Percentiles rank a stretch among this genome's conserved stretches.
phyloP scores from a whole-genome alignment of 2,113 vertebrate species.

The Penelope pileata region DNA sequence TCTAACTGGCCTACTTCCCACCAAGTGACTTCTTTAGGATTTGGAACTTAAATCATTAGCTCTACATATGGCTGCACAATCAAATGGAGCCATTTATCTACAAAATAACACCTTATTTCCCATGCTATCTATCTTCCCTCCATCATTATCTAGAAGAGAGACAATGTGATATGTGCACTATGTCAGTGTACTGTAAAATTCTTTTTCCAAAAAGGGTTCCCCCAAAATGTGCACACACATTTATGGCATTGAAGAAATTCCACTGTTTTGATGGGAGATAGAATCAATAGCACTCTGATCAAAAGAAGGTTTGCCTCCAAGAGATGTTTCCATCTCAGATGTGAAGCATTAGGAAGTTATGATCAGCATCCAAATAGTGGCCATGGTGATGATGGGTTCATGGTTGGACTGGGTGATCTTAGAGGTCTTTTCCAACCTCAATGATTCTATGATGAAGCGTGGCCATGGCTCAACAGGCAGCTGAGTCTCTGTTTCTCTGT shows the following conservation, averaged over 20 bases:
- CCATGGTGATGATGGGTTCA: too few species aligned
- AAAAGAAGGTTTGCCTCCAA: not conserved
- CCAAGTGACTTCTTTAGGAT: not conserved
- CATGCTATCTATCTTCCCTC: not conserved
- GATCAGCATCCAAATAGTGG: not conserved
- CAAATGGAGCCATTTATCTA: not conserved
- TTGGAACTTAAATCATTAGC: not conserved
- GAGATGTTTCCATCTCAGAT: too few species aligned
- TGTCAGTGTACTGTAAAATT: not conserved
- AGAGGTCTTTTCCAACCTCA: too few species aligned
- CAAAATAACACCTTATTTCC: not conserved
- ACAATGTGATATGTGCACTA: not conserved
- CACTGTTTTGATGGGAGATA: not conserved
- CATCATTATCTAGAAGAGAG: not conserved
- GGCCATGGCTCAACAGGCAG: not conserved
- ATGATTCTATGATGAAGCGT: fast-evolving
- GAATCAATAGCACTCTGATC: not conserved
- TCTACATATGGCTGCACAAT: not conserved
- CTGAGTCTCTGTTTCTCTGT: not conserved
- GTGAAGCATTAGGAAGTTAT: not conserved
- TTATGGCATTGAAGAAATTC: not conserved
- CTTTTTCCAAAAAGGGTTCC: not conserved
- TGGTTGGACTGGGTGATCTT: too few species aligned
- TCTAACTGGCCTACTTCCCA: not conserved
- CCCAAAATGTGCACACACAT: too few species aligned